Conservation (phyloP, 2,888 invertebrate species). For the Synanthedon formicaeformis region DNA sequence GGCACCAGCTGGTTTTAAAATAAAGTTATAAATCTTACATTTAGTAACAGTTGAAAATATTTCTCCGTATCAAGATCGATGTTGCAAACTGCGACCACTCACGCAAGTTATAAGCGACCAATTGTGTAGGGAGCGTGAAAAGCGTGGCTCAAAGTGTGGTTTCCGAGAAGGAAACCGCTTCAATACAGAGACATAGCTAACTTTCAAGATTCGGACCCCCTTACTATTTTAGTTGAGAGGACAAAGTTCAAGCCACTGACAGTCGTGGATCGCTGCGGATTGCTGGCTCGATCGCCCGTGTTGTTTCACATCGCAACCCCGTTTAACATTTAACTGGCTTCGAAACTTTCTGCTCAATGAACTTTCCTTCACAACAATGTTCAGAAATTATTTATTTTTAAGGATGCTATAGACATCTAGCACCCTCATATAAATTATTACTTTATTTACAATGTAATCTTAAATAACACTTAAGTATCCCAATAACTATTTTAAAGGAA, state of each 20-base stretch:
- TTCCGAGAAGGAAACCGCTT: conserved; percentile 22
- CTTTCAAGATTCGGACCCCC: conserved; percentile 12
- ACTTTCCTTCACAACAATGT: conserved; percentile 5
- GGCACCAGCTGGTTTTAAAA: too few relatives aligned
- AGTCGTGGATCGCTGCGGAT: conserved; percentile 7
- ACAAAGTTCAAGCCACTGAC: conserved; percentile 16
- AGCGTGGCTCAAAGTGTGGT: conserved; percentile 14
- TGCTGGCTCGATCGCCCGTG: conserved; percentile 11
- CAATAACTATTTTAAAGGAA: too few relatives aligned
- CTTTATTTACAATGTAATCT: neutral
- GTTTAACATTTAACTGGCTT: conserved; percentile 9
- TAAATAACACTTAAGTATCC: too few relatives aligned
- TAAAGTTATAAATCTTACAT: too few relatives aligned
- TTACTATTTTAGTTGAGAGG: conserved; percentile 16
- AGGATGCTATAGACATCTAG: neutral
- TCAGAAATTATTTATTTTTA: neutral
- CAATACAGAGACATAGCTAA: conserved; percentile 19
- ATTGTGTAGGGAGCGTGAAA: conserved; percentile 6
- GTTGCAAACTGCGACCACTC: neutral
- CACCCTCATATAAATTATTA: neutral
- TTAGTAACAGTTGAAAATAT: too few relatives aligned
- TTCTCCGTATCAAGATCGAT: too few relatives aligned
- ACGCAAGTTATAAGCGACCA: neutral
- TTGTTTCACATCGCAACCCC: conserved; percentile 13
- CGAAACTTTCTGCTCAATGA: conserved; percentile 4